Base-by-base conservation (phyloP, 2,113 vertebrate genomes). In the Micronisus gabar region DNA sequence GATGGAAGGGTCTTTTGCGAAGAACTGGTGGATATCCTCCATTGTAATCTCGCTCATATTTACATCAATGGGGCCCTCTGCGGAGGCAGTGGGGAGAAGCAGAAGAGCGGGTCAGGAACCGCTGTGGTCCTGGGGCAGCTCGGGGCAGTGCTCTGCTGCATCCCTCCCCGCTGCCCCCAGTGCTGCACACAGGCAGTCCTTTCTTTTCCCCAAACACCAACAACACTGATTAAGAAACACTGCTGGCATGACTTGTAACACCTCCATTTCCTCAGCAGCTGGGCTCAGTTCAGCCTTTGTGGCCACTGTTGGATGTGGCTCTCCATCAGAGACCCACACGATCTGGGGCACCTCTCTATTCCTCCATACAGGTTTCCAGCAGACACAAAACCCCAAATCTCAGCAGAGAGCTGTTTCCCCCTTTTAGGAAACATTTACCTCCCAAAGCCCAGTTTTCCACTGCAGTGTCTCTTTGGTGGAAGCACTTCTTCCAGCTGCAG, bases 31-130 rank as follows among this genome's bases (percentile, higher is more conserved):
- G 89, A 99, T 98, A 26, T 99, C 98, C 25, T 98, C 98, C 98
- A 99, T 98, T 63, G 98, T 96, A 15, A 99, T 98, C 95, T 99
- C 99, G 26, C 98, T 99, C 99, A 99, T 99, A 97, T 99, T 99
- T 97, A 99, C 98, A 96, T 99, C 98, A 30, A 99, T 94, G 10
- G 97, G 98, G 86, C 99, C 99, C 98, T 99, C 99, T 99, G 98
- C 5, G 2, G 65, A 84, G 36, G 4, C 32, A 93, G 70, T 1
- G 1, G 15, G 71, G 68, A 93, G 75, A 88, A 55, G 86, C 75
- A 58, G 58, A 38, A 3, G 5, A 48, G 29, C 9, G 3, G 19
- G 58, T 96, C 62, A 94, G 74, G n/a, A 83, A 19, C 17, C 1
- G 2, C 43, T 4, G 5, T 13, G 16, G 12, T 45, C 53, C 86